A percentile compares a stretch with the other conserved stretches of the same genome.
Evolutionary conservation across 2,797 vertebrate species (phyloP).

Genomic region (Etheostoma perlongum): DNA sequence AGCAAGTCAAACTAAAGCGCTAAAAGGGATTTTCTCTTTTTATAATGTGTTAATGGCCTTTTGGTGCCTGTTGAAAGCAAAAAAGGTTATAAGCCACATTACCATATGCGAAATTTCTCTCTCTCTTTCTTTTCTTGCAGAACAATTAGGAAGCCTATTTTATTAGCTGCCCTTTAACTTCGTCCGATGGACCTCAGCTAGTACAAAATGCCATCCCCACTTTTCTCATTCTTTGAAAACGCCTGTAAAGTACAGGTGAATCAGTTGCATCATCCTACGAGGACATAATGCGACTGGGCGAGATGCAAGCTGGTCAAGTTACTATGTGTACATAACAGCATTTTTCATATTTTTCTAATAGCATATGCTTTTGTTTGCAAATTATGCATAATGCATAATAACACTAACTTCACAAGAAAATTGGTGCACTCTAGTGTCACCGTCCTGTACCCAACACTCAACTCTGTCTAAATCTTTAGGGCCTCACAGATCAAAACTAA

Average conservation of each 20-base stretch:
- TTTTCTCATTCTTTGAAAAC: constrained; percentile 34
- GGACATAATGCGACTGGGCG: background rate
- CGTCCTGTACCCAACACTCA: background rate
- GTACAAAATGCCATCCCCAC: constrained; percentile 51
- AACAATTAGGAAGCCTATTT: constrained; percentile 71
- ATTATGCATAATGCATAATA: background rate
- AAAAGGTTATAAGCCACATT: constrained; percentile 82
- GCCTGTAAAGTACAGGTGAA: constrained; percentile 34
- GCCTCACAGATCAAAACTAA: background rate
- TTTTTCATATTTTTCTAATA: background rate
- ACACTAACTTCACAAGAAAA: background rate
- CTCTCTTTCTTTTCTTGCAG: constrained; percentile 39
- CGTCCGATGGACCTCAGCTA: constrained; percentile 54
- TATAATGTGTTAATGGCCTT: constrained; percentile 79
- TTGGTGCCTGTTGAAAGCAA: constrained; percentile 65
- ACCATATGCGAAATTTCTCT: constrained; percentile 76
- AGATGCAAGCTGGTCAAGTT: background rate
- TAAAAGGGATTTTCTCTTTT: constrained; percentile 80
- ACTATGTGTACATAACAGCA: background rate
- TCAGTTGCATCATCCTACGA: constrained; percentile 18
- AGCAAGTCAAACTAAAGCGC: constrained; percentile 63
- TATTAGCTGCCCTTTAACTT: constrained; percentile 74
- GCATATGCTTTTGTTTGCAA: background rate
- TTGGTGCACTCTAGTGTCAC: background rate
- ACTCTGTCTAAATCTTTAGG: background rate